Evolutionary conservation across 2,797 vertebrate genomes (phyloP), one percentile per base, ranked within the genome.

Genomic region (Craterocephalus amniculus): DNA sequence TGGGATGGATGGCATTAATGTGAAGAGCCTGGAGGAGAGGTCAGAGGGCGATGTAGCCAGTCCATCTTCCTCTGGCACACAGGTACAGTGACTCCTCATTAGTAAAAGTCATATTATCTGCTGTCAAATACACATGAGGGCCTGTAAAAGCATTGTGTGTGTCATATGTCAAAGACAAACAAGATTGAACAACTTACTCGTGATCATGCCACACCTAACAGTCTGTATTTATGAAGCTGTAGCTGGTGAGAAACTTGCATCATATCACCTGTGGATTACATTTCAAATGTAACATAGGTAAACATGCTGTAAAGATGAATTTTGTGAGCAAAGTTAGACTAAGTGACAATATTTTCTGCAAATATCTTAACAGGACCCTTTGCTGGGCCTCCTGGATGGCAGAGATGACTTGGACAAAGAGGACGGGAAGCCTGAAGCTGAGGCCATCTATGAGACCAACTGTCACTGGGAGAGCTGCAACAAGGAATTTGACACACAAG

Each of bases 401-500:
- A 90, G 97, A 72, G 97, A 99, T 32, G 97, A 99, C 67, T 88
- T 97, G 72, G 97, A 99, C 86, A 97, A 97, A 86, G 98, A 99
- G 58, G 97, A 99, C 0, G 95, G 95, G 56, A 99, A 98, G 77
- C 95, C 94, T 0, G 98, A 99, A 86, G 93, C 96, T 0, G 97
- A 99, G 67, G 92, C 94, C 0, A 84, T 99, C 57, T 99, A 99
- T 14, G 98, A 99, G 88, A 99, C 98, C 14, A 98, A 98, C 85
- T 99, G 97, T 86, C 96, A 92, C 91, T 99, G 98, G 98, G 97
- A 98, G 4, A 96, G 95, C 78, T 99, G 98, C 84, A 96, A 89
- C 91, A 98, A 97, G 83, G 98, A 99, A 72, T 99, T 99, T 4
- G 97, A 99, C 76, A 99, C 97, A 0, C 98, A 99, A 89, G 97